Base-by-base conservation (phyloP, 1,140 invertebrate species). In the Eurytemora carolleeae region DNA sequence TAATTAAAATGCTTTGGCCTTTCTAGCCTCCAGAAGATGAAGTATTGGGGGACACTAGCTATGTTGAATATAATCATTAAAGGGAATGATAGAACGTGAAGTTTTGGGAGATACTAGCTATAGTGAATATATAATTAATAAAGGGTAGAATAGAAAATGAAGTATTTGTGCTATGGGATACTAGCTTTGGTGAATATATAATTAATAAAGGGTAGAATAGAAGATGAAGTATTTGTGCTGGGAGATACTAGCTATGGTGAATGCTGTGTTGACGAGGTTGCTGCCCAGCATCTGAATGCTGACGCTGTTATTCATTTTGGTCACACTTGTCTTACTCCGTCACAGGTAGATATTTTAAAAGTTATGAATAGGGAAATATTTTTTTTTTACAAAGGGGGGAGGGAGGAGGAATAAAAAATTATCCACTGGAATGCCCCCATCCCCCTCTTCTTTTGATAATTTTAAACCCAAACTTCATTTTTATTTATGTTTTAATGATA, bases 271-370 rank as follows among this genome's bases (percentile, higher is more conserved):
- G 91, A 97, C 75, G 87, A 90, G 73, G 80, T 92, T 26, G 83
- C 87, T 52, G 87, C 88, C 2, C 80, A 86, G 70, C 91, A 95
- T 73, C 71, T 74, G 53, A 78, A 84, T n/a, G 82, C 82, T 1
- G 84, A 94, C 75, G 80, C 81, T 57, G 75, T 95, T 12, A 81
- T 96, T 65, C 92, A 97, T 73, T 96, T 87, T 77, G 92, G 92
- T 1, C 82, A 82, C 66, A 79, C 82, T 2, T 97, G 92, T 72
- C 79, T 93, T 26, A 85, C 83, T 59, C 81, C 81, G 15, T 78
- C 79, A 0, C 74, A 44, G 31, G 31, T 44, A n/a, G n/a, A n/a
- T n/a, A n/a, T n/a, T n/a, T n/a, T n/a, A n/a, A n/a, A n/a, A n/a
- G n/a, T n/a, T n/a, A n/a, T n/a, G n/a, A n/a, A n/a, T n/a, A n/a